Conservation (phyloP, 2,113 vertebrate species). For the Manacus vitellinus region DNA sequence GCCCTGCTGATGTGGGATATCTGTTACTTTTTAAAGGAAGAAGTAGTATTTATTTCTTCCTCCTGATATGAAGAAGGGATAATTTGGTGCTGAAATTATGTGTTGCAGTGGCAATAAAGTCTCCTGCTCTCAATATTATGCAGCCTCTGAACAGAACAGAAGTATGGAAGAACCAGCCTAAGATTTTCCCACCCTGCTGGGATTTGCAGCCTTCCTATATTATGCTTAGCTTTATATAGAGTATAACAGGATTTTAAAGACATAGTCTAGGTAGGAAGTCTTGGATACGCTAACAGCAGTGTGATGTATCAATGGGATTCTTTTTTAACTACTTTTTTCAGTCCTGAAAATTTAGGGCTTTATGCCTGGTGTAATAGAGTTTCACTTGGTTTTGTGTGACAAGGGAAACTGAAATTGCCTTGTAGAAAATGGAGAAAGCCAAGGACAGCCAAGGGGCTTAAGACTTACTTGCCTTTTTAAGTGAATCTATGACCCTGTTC, state of each 20-base stretch:
- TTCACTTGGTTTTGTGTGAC: background rate
- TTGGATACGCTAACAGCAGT: background rate
- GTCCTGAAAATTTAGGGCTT: background rate
- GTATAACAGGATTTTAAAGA: background rate
- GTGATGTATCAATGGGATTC: background rate
- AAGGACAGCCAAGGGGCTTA: background rate
- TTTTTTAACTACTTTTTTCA: background rate
- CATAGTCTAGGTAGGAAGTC: background rate
- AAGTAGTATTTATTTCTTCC: background rate
- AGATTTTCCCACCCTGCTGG: background rate
- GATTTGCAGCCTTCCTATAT: background rate
- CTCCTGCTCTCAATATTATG: fast-evolving
- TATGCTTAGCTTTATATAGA: background rate
- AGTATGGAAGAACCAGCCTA: background rate
- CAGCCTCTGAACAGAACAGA: background rate
- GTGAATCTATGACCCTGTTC: background rate
- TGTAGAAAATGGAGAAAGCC: background rate
- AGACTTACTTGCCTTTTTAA: background rate
- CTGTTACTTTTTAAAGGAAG: background rate
- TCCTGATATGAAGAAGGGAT: background rate
- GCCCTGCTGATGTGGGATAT: background rate
- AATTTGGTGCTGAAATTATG: background rate
- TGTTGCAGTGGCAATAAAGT: background rate
- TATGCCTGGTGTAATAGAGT: background rate
- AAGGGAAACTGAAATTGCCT: background rate